These are phyloP conservation scores for Rhombomys opimus DNA, from an alignment of 2,113 vertebrate species.

Conservation along the genomic window DNA sequence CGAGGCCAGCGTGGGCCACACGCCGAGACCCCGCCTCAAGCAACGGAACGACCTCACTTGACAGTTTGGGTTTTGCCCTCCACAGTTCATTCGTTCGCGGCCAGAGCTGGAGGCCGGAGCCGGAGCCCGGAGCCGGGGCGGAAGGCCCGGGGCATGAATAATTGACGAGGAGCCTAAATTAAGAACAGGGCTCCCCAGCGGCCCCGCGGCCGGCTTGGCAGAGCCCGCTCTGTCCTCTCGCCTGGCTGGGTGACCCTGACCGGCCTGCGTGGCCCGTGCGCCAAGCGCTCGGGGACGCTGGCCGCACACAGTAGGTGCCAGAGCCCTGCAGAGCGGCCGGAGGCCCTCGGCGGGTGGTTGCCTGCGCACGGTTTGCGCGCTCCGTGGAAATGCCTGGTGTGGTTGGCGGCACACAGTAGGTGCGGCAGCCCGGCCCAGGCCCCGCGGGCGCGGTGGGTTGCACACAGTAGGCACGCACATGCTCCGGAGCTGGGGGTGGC, in stretches of 20 bases:
- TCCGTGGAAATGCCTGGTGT: rapidly evolving
- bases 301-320: neutral
- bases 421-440: neutral
- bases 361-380: neutral
- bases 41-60: neutral
- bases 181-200: conserved; percentile 69
- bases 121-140: conserved; percentile 45
- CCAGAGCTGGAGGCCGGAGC: conserved; percentile 62
- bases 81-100: conserved; percentile 68
- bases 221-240: neutral
- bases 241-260: conserved; percentile 19
- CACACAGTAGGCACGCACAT: neutral
- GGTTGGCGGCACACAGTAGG: neutral
- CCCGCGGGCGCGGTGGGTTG: neutral
- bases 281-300: neutral
- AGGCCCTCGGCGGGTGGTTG: neutral
- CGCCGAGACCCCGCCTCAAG: neutral
- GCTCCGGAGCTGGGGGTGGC: neutral
- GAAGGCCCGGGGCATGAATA: conserved; percentile 71
- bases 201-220: neutral
- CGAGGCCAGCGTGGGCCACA: neutral
- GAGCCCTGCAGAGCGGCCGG: neutral
- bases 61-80: neutral
- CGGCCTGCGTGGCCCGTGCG: neutral
- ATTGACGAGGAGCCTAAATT: conserved; percentile 77